Evolutionary conservation across 2,113 vertebrate genomes (phyloP), one percentile per base, ranked within the genome.

Genomic region (Parus major): DNA sequence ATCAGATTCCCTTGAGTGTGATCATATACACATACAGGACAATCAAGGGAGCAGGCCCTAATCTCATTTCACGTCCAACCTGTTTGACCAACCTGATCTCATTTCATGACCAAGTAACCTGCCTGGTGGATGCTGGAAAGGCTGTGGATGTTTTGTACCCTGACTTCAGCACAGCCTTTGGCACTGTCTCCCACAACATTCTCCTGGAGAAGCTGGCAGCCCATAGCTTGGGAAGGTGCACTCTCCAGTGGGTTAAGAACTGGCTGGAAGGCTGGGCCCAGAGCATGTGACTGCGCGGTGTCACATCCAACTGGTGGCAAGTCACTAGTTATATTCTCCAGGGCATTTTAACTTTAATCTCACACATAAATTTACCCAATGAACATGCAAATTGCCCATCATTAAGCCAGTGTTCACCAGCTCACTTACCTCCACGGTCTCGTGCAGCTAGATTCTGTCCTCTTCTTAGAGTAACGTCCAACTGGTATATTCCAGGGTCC

Each of bases 381-480:
- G 4, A 44, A 46, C 15, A 17, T 3, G 27, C 19, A 41, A 36
- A 18, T 57, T 81, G 9, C 27, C 27, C n/a, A 9, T 25, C 19
- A 33, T 15, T 13, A 29, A 70, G 63, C 35, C 25, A 41, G 41
- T 10, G 39, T 46, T 92, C 53, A 53, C 29, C 15, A 77, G 39
- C 11, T 72, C 4, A 1, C 97, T 96, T 98, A 99, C 99, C 99
- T 98, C 99, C 99, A 83, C 99, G 97, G 96, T 99, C 99, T 49
- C 99, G 98, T 83, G 99, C 99, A 94, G 99, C 99, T 92, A 99
- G 98, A 97, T 98, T 98, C 90, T 98, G 98, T 96, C 99, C 99
- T 97, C 98, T 99, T 97, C 97, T 99, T 68, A 99, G 97, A 91
- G 98, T 97, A 83, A 99, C 82, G n/a, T 99, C 99, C 98, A 99